phyloP scores from a whole-genome alignment of 2,797 vertebrate species.

The Sternotherus odoratus region DNA sequence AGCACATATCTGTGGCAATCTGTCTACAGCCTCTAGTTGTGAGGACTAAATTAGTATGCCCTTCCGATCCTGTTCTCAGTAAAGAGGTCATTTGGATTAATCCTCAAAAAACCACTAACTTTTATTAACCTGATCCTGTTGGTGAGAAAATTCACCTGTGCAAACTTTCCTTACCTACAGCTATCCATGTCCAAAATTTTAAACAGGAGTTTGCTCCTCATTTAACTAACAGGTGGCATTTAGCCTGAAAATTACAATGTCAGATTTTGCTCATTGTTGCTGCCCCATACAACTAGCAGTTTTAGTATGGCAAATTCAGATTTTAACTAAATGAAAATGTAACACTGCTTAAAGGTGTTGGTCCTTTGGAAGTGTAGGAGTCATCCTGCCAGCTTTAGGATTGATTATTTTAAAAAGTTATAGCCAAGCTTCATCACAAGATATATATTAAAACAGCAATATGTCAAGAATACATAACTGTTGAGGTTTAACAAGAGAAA shows the following conservation, averaged over 20 bases:
- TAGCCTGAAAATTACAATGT: conserved; percentile 4
- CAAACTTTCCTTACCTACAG: conserved; percentile 7
- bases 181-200: accelerated
- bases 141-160: conserved; percentile 23
- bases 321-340: background rate
- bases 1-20: background rate
- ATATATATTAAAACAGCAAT: background rate
- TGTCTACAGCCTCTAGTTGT: background rate
- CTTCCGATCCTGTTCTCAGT: background rate
- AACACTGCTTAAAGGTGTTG: background rate
- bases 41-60: background rate
- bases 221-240: background rate
- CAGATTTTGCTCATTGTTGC: background rate
- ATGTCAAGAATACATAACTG: background rate
- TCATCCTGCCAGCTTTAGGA: background rate
- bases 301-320: background rate
- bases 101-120: background rate
- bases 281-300: background rate
- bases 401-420: background rate
- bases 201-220: background rate
- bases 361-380: background rate
- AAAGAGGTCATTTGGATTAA: background rate
- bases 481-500: background rate
- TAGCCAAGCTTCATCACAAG: background rate
- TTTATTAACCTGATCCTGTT: background rate